Percentiles rank a stretch among this genome's conserved stretches.
phyloP scores from a whole-genome alignment of 92 coral and sea anemone genomes.

The Desmophyllum pertusum region DNA sequence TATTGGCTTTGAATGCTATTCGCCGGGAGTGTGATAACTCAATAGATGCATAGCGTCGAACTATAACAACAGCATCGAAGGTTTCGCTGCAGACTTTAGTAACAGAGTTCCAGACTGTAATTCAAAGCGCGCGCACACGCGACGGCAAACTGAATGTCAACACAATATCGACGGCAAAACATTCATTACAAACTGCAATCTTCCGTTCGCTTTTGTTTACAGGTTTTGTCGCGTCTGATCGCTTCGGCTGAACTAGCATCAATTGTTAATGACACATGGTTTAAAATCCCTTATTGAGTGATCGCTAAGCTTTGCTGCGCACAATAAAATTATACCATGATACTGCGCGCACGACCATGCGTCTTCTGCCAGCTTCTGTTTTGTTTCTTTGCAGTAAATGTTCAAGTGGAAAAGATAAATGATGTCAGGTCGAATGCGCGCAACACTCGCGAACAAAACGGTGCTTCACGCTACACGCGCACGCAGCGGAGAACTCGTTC shows the following conservation, averaged over 20 bases:
- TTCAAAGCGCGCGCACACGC: conserved; percentile 36
- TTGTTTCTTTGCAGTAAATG: background rate
- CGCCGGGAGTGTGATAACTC: conserved; percentile 24
- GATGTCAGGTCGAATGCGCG: background rate
- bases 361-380: background rate
- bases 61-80: background rate
- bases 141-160: background rate
- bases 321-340: background rate
- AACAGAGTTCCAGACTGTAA: conserved; percentile 11
- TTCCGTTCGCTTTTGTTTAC: conserved; percentile 47
- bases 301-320: background rate
- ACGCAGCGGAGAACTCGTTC: conserved; percentile 27
- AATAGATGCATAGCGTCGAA: conserved; percentile 1
- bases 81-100: background rate
- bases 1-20: conserved; percentile 31
- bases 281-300: background rate
- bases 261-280: conserved; percentile 43
- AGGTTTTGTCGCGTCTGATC: conserved; percentile 27
- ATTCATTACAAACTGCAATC: conserved; percentile 32
- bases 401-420: background rate
- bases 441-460: conserved; percentile 14
- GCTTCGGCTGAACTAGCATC: conserved; percentile 25
- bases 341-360: background rate
- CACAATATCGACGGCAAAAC: conserved; percentile 3
- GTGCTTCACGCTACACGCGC: background rate